Evolutionary conservation across 2,888 invertebrate species (phyloP).

Genomic region (Tinea trinotella): DNA sequence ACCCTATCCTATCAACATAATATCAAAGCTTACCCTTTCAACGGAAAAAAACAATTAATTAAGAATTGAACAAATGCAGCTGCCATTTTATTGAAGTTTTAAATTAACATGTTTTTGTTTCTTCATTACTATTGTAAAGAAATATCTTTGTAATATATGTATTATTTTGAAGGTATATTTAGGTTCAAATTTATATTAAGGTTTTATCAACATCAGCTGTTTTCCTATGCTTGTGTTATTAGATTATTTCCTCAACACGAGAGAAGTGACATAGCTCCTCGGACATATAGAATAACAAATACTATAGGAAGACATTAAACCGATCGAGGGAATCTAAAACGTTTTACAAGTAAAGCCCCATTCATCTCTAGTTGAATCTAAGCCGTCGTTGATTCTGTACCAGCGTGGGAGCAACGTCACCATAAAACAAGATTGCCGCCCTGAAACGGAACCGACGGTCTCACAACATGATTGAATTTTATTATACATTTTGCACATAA

Average conservation of each 20-base stretch:
- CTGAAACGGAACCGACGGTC: slow-evolving; percentile 42
- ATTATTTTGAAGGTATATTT: no score
- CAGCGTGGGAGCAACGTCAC: slow-evolving; percentile 61
- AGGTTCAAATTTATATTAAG: no score
- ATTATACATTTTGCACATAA: slow-evolving; percentile 47
- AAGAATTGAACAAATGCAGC: slow-evolving; percentile 17
- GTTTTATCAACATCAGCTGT: neutral
- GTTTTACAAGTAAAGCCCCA: slow-evolving; percentile 19
- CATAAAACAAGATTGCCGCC: slow-evolving; percentile 55
- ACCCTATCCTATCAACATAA: slow-evolving; percentile 37
- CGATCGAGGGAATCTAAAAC: slow-evolving; percentile 10
- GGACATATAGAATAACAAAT: slow-evolving; percentile 12
- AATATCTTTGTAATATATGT: no score
- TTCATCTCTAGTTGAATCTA: slow-evolving; percentile 14
- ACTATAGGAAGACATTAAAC: slow-evolving; percentile 15
- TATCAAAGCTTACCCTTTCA: slow-evolving; percentile 48
- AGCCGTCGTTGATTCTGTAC: slow-evolving; percentile 16
- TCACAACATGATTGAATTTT: slow-evolving; percentile 62
- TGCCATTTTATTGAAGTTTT: slow-evolving; percentile 12
- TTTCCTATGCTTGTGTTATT: neutral
- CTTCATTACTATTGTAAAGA: neutral
- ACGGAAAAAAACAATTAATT: slow-evolving; percentile 49
- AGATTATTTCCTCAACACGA: neutral
- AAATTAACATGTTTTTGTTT: slow-evolving; percentile 5
- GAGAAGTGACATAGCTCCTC: neutral